A percentile compares a stretch with the other conserved stretches of the same genome.
phyloP scores from a whole-genome alignment of 2,888 invertebrate species.

The Amorpha juglandis region DNA sequence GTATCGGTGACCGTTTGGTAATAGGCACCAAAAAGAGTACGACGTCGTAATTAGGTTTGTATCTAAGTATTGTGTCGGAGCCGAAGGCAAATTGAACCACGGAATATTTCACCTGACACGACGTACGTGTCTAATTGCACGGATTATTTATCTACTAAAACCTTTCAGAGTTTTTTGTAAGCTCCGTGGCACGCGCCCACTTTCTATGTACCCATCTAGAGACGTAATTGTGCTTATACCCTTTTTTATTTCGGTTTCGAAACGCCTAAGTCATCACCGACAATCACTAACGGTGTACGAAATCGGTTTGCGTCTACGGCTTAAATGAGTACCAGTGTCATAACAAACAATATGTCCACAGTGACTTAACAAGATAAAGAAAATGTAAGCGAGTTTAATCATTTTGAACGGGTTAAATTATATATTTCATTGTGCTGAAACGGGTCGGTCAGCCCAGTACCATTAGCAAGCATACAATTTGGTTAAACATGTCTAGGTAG shows the following conservation, averaged over 20 bases:
- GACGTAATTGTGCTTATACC: slow-evolving; percentile 73
- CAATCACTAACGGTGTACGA: slow-evolving; percentile 66
- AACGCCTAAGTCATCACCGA: slow-evolving; percentile 69
- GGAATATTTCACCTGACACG: slow-evolving; percentile 74
- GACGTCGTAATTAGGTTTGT: slow-evolving; percentile 70
- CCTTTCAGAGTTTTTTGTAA: slow-evolving; percentile 70
- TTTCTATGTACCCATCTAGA: slow-evolving; percentile 71
- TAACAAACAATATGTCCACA: slow-evolving; percentile 31
- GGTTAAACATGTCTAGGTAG: slow-evolving; percentile 11
- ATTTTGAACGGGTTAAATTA: not conserved
- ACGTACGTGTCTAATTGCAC: slow-evolving; percentile 80
- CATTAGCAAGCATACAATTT: slow-evolving; percentile 25
- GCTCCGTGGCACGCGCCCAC: slow-evolving; percentile 74
- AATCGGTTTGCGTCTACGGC: slow-evolving; percentile 43
- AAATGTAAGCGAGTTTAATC: slow-evolving; percentile 25
- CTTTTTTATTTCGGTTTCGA: slow-evolving; percentile 70
- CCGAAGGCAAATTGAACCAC: slow-evolving; percentile 72
- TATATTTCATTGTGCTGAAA: slow-evolving; percentile 21
- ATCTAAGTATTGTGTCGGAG: slow-evolving; percentile 63
- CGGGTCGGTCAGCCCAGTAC: not conserved
- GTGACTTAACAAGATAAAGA: slow-evolving; percentile 29
- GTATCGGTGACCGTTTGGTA: slow-evolving; percentile 45
- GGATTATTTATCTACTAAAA: slow-evolving; percentile 76
- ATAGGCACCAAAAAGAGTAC: slow-evolving; percentile 59
- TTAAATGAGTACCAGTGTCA: slow-evolving; percentile 30